These are phyloP conservation scores for Arenaria interpres DNA, from an alignment of 2,113 vertebrate genomes.

Conservation along the genomic window DNA sequence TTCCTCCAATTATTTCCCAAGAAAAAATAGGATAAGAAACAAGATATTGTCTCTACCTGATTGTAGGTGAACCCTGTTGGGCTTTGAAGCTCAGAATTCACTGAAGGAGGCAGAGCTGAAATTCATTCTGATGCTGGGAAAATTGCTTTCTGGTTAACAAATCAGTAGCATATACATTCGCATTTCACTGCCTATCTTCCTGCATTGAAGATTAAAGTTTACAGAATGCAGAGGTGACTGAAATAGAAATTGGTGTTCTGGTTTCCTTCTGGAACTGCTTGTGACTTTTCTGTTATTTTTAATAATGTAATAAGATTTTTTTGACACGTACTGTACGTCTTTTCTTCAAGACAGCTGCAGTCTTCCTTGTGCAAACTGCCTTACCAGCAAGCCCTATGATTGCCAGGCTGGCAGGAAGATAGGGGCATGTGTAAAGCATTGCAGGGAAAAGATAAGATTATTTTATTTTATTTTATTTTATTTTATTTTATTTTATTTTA, in stretches of 20 bases:
- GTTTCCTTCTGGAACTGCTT: slow-evolving; percentile 41
- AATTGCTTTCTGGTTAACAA: slow-evolving; percentile 6
- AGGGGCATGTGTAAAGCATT: background rate
- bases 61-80: background rate
- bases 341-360: slow-evolving; percentile 30
- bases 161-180: background rate
- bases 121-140: slow-evolving; percentile 6
- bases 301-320: slow-evolving; percentile 33
- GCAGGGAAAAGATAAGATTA: background rate
- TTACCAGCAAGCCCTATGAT: background rate
- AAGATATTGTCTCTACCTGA: background rate
- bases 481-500: no score
- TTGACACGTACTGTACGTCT: slow-evolving; percentile 3
- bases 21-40: background rate
- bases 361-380: slow-evolving; percentile 7
- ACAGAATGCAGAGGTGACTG: background rate
- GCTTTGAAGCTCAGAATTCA: background rate
- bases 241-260: background rate
- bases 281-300: slow-evolving; percentile 47
- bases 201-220: background rate
- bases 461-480: no score
- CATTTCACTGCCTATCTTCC: background rate
- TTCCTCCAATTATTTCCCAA: background rate
- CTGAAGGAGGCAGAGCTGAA: background rate
- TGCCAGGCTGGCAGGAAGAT: slow-evolving; percentile 53